Evolutionary conservation across 30 jellyfish, hydroid and myxozoan genomes (phyloP), one percentile per base, ranked within the genome.

Genomic region (Hydractinia symbiolongicarpus): DNA sequence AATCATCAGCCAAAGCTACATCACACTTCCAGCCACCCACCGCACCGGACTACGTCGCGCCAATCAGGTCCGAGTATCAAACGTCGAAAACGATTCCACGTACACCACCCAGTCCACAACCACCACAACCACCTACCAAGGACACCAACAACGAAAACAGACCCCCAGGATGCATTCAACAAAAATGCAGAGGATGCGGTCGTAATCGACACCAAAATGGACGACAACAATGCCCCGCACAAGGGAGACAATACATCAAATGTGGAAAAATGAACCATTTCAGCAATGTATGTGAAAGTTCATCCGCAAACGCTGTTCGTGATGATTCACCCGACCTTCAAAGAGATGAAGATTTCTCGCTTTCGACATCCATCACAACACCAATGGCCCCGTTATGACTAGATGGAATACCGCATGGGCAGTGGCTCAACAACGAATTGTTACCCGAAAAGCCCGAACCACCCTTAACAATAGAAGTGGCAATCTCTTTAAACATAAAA

Each of bases 171-270:
- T n/a, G n/a, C n/a, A n/a, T 9, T 10, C 10, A 9, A 10, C 13
- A n/a, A 57, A 57, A 57, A 57, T 57, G 68, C 68, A 57, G 68
- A 57, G 68, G 68, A 57, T 57, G 68, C 15, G 68, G 68, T 9
- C 15, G 15, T 57, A 57, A 57, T 15, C 68, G 68, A 9, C 68
- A 57, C 68, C 68, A 10, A 57, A 57, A 57, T 9, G 68, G 68
- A 57, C 10, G 68, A 57, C 13, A 57, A 15, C 68, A 57, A 57
- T 57, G 68, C 68, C 68, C 68, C 10, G 68, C 68, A 57, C 68
- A 57, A 57, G 68, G 68, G 13, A 57, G 15, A 57, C 10, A 57
- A 57, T 57, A 15, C 15, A 57, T 9, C 15, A 57, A 57, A 10
- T 57, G 68, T 57, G 68, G 68, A 57, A 57, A 57, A 57, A 10